Percentiles rank a stretch among this genome's conserved stretches.
phyloP scores from a whole-genome alignment of 2,797 vertebrate genomes.

The Eulemur albifrons region DNA sequence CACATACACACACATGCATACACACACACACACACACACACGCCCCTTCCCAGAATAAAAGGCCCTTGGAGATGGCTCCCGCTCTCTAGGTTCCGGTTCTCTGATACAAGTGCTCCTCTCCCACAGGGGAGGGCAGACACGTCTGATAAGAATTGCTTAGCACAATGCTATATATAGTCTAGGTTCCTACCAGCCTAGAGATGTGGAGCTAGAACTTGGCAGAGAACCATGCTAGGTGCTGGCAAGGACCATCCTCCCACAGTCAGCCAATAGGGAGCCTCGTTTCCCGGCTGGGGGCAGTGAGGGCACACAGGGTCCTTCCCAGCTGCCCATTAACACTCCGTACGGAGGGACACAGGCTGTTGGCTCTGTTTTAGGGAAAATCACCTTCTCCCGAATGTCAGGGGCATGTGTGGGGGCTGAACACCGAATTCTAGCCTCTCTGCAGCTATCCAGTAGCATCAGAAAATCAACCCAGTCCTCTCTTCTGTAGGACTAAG shows the following conservation, averaged over 20 bases:
- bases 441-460: neutral
- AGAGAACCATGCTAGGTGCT: constrained; percentile 67
- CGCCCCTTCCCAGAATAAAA: neutral
- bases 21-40: too few species aligned
- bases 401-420: neutral
- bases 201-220: constrained; percentile 76
- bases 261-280: constrained; percentile 39
- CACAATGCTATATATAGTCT: constrained; percentile 72
- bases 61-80: constrained; percentile 23
- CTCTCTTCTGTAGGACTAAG: neutral
- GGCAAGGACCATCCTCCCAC: constrained; percentile 25
- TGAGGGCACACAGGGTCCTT: constrained; percentile 28
- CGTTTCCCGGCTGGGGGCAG: neutral
- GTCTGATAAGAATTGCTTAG: constrained; percentile 70
- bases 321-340: neutral
- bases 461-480: neutral
- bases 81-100: constrained; percentile 13
- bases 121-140: constrained; percentile 54
- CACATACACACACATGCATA: too few species aligned
- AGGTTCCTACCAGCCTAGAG: constrained; percentile 68
- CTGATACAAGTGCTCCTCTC: constrained; percentile 45
- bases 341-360: neutral
- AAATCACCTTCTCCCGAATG: neutral
- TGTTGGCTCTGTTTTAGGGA: constrained; percentile 18
- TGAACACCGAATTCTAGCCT: neutral